A percentile compares a stretch with the other conserved stretches of the same genome.
phyloP scores from a whole-genome alignment of 2,888 invertebrate genomes.

The Frankliniella fusca region DNA sequence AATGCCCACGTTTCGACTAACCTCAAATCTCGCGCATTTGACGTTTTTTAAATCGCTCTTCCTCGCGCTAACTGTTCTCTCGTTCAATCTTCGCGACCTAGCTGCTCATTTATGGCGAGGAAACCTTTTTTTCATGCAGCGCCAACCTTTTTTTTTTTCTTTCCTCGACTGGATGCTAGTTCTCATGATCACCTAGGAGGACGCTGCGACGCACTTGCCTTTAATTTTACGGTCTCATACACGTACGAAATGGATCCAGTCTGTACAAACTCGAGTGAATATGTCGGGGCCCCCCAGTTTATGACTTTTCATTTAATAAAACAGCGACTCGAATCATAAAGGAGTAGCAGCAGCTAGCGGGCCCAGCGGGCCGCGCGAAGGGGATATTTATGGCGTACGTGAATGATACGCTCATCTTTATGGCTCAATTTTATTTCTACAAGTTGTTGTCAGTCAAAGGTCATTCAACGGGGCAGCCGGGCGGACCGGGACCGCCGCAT shows the following conservation, averaged over 20 bases:
- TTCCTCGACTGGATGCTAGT: too few relatives aligned
- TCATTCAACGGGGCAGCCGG: background rate
- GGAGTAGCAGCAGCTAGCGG: background rate
- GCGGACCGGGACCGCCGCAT: background rate
- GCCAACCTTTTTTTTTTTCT: too few relatives aligned
- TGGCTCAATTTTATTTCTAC: slow-evolving; percentile 20
- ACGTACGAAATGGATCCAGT: background rate
- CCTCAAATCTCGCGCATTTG: too few relatives aligned
- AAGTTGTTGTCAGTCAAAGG: background rate
- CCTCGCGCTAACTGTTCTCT: too few relatives aligned
- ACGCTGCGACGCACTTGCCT: background rate
- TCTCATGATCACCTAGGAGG: too few relatives aligned
- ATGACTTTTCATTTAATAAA: slow-evolving; percentile 15
- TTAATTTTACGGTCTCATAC: background rate
- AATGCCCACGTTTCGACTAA: too few relatives aligned
- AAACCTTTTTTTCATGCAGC: too few relatives aligned
- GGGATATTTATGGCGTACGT: background rate
- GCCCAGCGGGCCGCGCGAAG: too few relatives aligned
- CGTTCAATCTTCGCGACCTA: too few relatives aligned
- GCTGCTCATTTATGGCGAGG: too few relatives aligned
- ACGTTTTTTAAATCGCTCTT: too few relatives aligned
- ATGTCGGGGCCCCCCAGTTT: background rate
- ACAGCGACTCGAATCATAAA: slow-evolving; percentile 6
- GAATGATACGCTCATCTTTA: slow-evolving; percentile 16
- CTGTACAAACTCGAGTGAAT: background rate